Conservation (phyloP, 2,888 invertebrate species). For the Drosophila mercatorum region DNA sequence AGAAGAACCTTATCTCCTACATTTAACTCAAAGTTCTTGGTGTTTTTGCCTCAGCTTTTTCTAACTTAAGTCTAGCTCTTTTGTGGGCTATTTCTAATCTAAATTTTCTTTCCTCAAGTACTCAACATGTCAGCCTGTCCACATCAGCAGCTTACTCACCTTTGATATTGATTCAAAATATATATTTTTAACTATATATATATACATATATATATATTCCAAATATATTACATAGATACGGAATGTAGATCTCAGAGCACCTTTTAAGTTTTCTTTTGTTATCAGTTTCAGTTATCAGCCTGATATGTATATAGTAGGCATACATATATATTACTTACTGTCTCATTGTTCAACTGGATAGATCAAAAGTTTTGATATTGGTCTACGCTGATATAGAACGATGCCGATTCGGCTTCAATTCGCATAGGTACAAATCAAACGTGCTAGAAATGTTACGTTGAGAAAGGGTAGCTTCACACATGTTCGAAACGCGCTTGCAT, state of each 20-base stretch:
- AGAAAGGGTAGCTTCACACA: not conserved
- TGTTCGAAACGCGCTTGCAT: not conserved
- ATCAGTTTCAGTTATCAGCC: too few relatives aligned
- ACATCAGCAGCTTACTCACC: not conserved
- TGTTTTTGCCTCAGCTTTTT: too few relatives aligned
- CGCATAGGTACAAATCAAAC: not conserved
- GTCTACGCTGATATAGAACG: not conserved
- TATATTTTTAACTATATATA: not conserved
- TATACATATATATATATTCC: too few relatives aligned
- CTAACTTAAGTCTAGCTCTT: too few relatives aligned
- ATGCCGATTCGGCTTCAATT: not conserved
- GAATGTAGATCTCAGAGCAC: too few relatives aligned
- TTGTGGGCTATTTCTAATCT: too few relatives aligned
- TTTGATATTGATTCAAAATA: not conserved
- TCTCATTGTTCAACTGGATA: not conserved
- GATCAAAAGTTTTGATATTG: not conserved
- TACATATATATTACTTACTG: not conserved
- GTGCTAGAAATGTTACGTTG: not conserved
- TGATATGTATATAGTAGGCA: not conserved
- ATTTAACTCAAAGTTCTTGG: too few relatives aligned
- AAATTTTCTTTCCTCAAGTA: not conserved
- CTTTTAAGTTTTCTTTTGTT: too few relatives aligned
- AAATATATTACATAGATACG: too few relatives aligned
- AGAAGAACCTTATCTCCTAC: too few relatives aligned
- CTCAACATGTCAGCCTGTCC: not conserved